Percentiles rank a stretch among this genome's conserved stretches.
Conservation (phyloP, 2,113 vertebrate species). For the Nannobrachium achirus region DNA sequence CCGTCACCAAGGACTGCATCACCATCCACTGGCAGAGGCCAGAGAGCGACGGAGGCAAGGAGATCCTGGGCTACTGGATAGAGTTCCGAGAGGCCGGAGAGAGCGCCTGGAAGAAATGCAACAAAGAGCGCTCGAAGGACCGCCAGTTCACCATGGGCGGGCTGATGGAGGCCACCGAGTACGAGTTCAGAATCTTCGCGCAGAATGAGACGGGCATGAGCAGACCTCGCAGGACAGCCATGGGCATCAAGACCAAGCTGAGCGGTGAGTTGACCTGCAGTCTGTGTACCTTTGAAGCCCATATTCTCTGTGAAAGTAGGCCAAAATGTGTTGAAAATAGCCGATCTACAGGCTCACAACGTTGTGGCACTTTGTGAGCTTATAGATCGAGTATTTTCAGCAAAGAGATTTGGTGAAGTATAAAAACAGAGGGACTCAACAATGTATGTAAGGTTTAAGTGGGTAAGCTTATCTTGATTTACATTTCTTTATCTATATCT, state of each 20-base stretch:
- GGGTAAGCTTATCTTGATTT: too few relatives aligned
- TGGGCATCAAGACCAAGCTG: constrained; percentile 96
- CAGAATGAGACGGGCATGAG: constrained; percentile 95
- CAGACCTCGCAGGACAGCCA: constrained; percentile 92
- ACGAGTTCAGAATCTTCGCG: constrained; percentile 95
- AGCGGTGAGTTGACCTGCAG: constrained; percentile 84
- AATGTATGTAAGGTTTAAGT: too few relatives aligned
- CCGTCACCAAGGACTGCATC: constrained; percentile 92
- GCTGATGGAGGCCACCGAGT: constrained; percentile 94
- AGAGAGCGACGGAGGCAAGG: constrained; percentile 95
- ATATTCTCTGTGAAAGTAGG: too few relatives aligned
- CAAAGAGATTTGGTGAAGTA: too few relatives aligned
- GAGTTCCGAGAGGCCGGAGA: constrained; percentile 95
- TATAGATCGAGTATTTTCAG: too few relatives aligned
- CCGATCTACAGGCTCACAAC: too few relatives aligned
- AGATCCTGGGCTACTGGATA: constrained; percentile 97
- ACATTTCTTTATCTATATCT: too few relatives aligned
- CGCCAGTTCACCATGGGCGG: constrained; percentile 95
- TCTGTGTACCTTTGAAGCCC: too few relatives aligned
- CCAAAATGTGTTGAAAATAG: too few relatives aligned
- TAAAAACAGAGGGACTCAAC: too few relatives aligned
- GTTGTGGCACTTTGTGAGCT: too few relatives aligned
- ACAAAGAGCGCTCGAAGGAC: constrained; percentile 93
- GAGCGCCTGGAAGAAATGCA: constrained; percentile 97
- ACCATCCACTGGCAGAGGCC: constrained; percentile 96